A percentile compares a stretch with the other conserved stretches of the same genome.
Conservation (phyloP, 2,797 vertebrate genomes). For the Mormyrops attenuatus region DNA sequence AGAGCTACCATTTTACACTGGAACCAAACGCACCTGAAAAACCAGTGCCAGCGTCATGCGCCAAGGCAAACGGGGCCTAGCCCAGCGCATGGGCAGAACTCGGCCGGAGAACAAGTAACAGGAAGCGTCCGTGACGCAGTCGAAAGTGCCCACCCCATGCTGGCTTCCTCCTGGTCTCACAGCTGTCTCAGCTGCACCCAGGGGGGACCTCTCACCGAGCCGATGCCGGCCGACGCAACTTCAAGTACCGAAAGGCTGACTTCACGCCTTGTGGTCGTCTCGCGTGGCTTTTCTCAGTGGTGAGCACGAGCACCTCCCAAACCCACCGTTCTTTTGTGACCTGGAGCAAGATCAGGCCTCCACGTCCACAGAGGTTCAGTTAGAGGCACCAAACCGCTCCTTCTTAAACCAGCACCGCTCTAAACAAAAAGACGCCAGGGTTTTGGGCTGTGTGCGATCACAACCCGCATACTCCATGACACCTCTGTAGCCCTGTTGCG, state of each 20-base stretch:
- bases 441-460: not conserved
- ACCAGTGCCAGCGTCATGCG: not conserved
- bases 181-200: not conserved
- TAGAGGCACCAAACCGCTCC: not conserved
- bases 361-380: not conserved
- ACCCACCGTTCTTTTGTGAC: not conserved
- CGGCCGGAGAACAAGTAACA: not conserved
- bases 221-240: not conserved
- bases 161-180: conserved; percentile 1
- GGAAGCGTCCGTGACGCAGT: not conserved
- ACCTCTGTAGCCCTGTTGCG: not conserved
- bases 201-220: not conserved
- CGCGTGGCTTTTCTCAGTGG: not conserved
- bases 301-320: not conserved
- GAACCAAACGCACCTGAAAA: not conserved
- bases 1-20: not conserved
- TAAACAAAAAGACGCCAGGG: not conserved
- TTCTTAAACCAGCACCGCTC: not conserved
- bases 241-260: not conserved
- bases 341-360: not conserved
- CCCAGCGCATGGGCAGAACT: not conserved
- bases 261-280: not conserved
- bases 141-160: not conserved
- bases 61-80: not conserved
- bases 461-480: conserved; percentile 34